A percentile compares a stretch with the other conserved stretches of the same genome.
Evolutionary conservation across 1,140 invertebrate species (phyloP).

Genomic region (Lordiphosa clarofinis): DNA sequence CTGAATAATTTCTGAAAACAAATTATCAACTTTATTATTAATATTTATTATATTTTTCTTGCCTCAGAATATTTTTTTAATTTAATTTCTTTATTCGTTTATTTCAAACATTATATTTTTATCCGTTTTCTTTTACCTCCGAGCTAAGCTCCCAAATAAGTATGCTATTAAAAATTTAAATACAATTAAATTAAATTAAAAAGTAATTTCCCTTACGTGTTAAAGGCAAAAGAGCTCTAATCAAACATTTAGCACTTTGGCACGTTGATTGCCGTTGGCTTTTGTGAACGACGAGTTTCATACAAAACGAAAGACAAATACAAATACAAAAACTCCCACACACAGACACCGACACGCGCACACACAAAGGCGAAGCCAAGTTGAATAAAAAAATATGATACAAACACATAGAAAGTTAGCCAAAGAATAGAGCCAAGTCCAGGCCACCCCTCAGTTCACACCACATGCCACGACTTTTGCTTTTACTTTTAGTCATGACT

Average conservation of each 20-base stretch:
- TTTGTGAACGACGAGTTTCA: conserved; percentile 10
- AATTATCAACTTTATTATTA: background rate
- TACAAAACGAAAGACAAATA: conserved; percentile 31
- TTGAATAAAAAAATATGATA: conserved; percentile 42
- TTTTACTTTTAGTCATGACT: conserved; percentile 50
- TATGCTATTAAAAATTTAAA: conserved; percentile 4
- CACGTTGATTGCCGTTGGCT: conserved; percentile 39
- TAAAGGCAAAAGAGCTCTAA: conserved; percentile 44
- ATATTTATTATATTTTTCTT: too few species aligned
- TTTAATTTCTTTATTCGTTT: background rate
- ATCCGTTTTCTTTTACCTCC: background rate
- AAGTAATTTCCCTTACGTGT: conserved; percentile 30
- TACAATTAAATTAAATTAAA: conserved; percentile 30
- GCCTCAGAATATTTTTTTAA: background rate
- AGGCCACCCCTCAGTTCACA: conserved; percentile 44
- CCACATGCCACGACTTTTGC: conserved; percentile 58
- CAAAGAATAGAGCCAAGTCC: conserved; percentile 28
- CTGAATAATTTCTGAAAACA: background rate
- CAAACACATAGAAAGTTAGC: conserved; percentile 17
- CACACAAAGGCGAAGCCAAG: conserved; percentile 62
- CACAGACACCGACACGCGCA: conserved; percentile 32
- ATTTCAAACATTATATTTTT: background rate
- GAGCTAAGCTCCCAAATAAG: background rate
- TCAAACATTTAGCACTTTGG: conserved; percentile 51
- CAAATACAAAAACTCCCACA: conserved; percentile 40